Conservation (phyloP, 2,888 invertebrate genomes). For the Ophion ventricosus region DNA sequence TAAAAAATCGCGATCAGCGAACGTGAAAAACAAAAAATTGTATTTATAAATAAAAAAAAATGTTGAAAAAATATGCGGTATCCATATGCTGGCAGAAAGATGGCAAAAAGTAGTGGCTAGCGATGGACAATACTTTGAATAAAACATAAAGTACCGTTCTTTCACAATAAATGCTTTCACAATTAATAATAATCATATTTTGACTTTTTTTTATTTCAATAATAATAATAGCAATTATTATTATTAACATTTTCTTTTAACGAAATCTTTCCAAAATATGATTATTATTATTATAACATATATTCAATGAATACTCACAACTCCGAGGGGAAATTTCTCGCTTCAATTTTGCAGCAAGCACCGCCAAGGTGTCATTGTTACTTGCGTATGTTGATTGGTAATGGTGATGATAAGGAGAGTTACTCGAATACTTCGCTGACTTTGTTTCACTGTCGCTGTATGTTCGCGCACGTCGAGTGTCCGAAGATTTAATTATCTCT, state of each 20-base stretch:
- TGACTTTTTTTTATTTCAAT: too few species aligned
- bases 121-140: too few species aligned
- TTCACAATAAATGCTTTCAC: too few species aligned
- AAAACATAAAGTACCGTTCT: too few species aligned
- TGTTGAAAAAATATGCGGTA: too few species aligned
- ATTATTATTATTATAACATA: neutral
- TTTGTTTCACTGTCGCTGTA: slow-evolving; percentile 29
- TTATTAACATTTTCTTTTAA: neutral
- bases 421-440: slow-evolving; percentile 17
- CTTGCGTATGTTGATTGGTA: slow-evolving; percentile 9
- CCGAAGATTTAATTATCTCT: slow-evolving; percentile 10
- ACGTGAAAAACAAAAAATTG: neutral
- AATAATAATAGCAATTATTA: too few species aligned
- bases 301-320: slow-evolving; percentile 24
- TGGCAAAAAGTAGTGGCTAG: too few species aligned
- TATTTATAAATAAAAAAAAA: too few species aligned
- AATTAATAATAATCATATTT: too few species aligned
- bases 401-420: neutral
- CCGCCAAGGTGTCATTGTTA: slow-evolving; percentile 31
- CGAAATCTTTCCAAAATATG: too few species aligned
- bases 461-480: slow-evolving; percentile 5
- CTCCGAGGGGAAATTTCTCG: slow-evolving; percentile 46
- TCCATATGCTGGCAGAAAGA: too few species aligned
- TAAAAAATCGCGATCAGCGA: neutral
- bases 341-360: slow-evolving; percentile 52